Evolutionary conservation across 2,888 invertebrate species (phyloP).

Genomic region (Drosophila mayaguana): DNA sequence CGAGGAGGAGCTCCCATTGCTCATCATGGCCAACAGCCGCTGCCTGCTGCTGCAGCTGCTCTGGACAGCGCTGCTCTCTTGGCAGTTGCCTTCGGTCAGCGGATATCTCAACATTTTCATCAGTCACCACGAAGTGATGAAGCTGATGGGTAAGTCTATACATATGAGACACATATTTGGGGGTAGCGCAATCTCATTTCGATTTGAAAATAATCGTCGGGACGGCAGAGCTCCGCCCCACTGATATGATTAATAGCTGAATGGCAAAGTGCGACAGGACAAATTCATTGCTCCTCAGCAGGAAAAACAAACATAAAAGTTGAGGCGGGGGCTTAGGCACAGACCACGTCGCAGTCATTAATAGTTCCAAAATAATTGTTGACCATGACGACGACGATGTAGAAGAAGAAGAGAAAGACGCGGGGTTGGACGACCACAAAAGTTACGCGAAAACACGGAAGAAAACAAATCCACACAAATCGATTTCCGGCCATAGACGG

Average conservation of each 20-base stretch:
- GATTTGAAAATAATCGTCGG: conserved; percentile 44
- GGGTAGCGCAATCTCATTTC: conserved; percentile 20
- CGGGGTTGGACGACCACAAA: conserved; percentile 37
- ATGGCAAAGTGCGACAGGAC: conserved; percentile 65
- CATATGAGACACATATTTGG: neutral
- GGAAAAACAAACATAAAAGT: conserved; percentile 64
- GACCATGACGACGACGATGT: conserved; percentile 59
- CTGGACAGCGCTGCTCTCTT: conserved; percentile 74
- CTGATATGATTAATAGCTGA: conserved; percentile 71
- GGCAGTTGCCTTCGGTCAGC: conserved; percentile 86
- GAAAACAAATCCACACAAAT: conserved; percentile 79
- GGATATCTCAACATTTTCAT: conserved; percentile 92
- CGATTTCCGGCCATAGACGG: conserved; percentile 65
- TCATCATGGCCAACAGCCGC: conserved; percentile 33
- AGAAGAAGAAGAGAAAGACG: neutral
- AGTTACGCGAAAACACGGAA: conserved; percentile 62
- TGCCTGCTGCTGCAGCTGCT: conserved; percentile 46
- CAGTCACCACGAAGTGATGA: conserved; percentile 92
- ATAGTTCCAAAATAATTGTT: conserved; percentile 79
- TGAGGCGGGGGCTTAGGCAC: conserved; percentile 11
- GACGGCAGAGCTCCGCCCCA: conserved; percentile 31
- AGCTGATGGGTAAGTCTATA: conserved; percentile 89
- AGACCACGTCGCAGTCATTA: conserved; percentile 66
- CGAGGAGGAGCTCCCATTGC: neutral
- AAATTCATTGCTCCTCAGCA: conserved; percentile 70